Percentiles rank a stretch among this genome's conserved stretches.
Conservation (phyloP, 2,113 vertebrate genomes). For the Rhineura floridana region DNA sequence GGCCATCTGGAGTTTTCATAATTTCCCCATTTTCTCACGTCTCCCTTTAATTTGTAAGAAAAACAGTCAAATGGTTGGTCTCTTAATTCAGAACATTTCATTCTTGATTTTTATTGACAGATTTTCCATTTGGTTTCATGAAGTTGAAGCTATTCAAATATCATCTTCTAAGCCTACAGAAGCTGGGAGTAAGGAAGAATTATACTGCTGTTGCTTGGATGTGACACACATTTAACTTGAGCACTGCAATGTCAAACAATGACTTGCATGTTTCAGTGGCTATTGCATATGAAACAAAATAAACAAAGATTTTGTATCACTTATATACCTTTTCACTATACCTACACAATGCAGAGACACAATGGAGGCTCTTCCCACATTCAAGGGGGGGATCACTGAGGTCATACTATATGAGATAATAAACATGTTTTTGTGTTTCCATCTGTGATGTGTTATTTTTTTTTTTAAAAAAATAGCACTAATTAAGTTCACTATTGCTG, state of each 20-base stretch:
- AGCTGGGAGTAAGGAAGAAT: conserved; percentile 48
- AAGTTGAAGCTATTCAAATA: conserved; percentile 53
- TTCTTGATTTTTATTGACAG: conserved; percentile 59
- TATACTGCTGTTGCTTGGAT: too few species aligned
- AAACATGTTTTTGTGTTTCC: neutral
- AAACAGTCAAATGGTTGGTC: conserved; percentile 56
- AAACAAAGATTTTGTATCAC: neutral
- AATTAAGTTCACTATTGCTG: too few species aligned
- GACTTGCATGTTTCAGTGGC: neutral
- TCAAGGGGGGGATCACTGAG: neutral
- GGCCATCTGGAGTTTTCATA: conserved; percentile 55
- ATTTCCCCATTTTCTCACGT: conserved; percentile 57
- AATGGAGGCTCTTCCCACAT: neutral
- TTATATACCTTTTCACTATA: neutral
- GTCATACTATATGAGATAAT: neutral
- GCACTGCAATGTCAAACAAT: neutral
- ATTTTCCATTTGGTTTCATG: conserved; percentile 62
- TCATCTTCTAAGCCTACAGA: conserved; percentile 48
- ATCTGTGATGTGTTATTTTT: neutral
- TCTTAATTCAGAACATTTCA: conserved; percentile 62
- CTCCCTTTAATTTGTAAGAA: conserved; percentile 61
- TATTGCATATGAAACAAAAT: neutral
- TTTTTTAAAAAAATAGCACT: neutral
- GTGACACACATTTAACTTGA: neutral
- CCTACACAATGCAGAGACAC: neutral